phyloP scores from a whole-genome alignment of 2,888 invertebrate species.

The Tethea ocularis region DNA sequence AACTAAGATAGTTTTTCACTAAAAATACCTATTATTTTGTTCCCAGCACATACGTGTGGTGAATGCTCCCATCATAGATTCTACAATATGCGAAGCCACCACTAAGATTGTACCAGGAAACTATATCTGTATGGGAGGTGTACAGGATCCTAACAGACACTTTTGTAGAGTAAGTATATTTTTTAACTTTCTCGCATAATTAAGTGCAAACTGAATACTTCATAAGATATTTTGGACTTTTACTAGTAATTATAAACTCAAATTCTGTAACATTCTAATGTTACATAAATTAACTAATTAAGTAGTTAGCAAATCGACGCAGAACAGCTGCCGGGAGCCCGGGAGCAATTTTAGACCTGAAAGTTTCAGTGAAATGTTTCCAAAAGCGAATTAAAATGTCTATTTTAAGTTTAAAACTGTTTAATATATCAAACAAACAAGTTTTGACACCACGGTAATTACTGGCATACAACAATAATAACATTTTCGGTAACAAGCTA shows the following conservation, averaged over 20 bases:
- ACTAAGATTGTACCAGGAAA: conserved; percentile 66
- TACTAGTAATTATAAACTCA: neutral
- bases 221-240: no score
- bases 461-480: neutral
- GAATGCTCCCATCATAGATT: conserved; percentile 66
- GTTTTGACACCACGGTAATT: neutral
- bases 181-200: no score
- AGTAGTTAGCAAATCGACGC: neutral
- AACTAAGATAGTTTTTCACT: no score
- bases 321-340: neutral
- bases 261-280: neutral
- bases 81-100: conserved; percentile 62
- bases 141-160: conserved; percentile 72
- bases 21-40: neutral
- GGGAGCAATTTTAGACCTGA: neutral
- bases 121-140: conserved; percentile 70
- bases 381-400: conserved; percentile 6
- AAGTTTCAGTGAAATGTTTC: neutral
- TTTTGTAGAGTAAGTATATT: conserved; percentile 66
- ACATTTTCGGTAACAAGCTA: neutral
- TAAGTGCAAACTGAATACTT: no score
- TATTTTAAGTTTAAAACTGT: neutral
- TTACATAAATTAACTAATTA: neutral
- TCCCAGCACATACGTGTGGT: conserved; percentile 69
- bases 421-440: neutral